These are phyloP conservation scores for Porites evermanni DNA, from an alignment of 92 coral and sea anemone genomes.

Conservation along the genomic window DNA sequence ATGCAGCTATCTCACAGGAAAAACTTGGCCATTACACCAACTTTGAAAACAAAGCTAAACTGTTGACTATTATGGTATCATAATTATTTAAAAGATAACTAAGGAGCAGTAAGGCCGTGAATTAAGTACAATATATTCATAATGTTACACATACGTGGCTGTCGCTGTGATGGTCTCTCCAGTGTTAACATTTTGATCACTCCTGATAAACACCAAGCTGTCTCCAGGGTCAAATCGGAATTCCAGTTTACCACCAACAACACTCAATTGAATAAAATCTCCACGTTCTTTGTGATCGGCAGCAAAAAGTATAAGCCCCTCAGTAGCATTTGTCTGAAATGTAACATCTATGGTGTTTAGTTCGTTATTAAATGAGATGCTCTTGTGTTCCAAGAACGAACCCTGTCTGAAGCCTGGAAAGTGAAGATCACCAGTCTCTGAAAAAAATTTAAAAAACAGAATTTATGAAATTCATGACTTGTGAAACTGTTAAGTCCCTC, in stretches of 20 bases:
- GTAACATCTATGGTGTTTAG: slow-evolving; percentile 84
- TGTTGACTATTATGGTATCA: too few relatives aligned
- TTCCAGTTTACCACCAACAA: slow-evolving; percentile 78
- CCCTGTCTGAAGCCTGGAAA: slow-evolving; percentile 80
- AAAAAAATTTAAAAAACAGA: not conserved
- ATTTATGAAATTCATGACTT: too few relatives aligned
- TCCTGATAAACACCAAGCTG: slow-evolving; percentile 55
- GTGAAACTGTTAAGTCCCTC: too few relatives aligned
- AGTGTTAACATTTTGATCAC: slow-evolving; percentile 68
- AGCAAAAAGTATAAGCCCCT: slow-evolving; percentile 87
- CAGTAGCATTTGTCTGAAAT: slow-evolving; percentile 70
- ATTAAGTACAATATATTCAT: too few relatives aligned
- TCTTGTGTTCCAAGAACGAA: slow-evolving; percentile 79
- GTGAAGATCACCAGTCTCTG: slow-evolving; percentile 79
- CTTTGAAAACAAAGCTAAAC: too few relatives aligned
- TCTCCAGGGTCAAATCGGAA: slow-evolving; percentile 90
- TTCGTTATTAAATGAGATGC: slow-evolving; percentile 62
- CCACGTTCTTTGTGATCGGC: slow-evolving; percentile 70
- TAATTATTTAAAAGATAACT: too few relatives aligned
- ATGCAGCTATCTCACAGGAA: too few relatives aligned
- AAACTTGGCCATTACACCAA: too few relatives aligned
- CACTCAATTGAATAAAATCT: slow-evolving; percentile 87
- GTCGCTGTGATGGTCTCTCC: slow-evolving; percentile 76
- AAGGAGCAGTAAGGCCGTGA: too few relatives aligned
- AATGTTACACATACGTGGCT: slow-evolving; percentile 60